These are phyloP conservation scores for Sorex maritimensis DNA, from an alignment of 2,797 vertebrate genomes.

Conservation along the genomic window DNA sequence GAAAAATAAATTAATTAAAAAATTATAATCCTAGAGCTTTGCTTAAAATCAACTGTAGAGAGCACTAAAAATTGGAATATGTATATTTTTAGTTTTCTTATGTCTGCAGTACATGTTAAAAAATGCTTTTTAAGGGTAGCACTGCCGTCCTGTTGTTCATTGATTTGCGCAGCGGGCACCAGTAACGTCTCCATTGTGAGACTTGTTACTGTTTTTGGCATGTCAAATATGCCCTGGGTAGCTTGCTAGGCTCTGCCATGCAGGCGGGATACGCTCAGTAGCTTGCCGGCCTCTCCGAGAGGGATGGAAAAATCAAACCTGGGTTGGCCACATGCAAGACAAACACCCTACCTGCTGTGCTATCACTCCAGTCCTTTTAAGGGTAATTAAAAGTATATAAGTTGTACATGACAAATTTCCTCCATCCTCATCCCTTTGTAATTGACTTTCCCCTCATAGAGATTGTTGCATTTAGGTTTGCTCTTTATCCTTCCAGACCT, in stretches of 20 bases:
- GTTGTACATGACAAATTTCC: neutral
- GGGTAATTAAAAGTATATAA: neutral
- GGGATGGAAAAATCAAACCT: too few species aligned
- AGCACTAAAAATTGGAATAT: neutral
- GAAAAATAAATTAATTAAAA: too few species aligned
- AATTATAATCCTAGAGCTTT: slow-evolving; percentile 20
- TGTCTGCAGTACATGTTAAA: neutral
- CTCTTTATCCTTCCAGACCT: slow-evolving; percentile 24
- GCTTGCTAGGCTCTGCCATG: too few species aligned
- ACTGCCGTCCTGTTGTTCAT: too few species aligned
- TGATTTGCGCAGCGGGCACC: too few species aligned
- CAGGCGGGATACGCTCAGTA: too few species aligned
- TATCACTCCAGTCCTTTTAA: neutral
- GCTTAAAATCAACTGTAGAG: slow-evolving; percentile 11
- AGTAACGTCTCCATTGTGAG: too few species aligned
- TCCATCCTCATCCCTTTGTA: neutral
- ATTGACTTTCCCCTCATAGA: neutral
- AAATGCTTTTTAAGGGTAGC: neutral
- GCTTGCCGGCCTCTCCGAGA: too few species aligned
- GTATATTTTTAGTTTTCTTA: slow-evolving; percentile 39
- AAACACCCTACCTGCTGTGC: too few species aligned
- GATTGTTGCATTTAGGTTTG: neutral
- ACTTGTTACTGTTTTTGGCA: too few species aligned
- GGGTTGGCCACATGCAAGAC: too few species aligned
- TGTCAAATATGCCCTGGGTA: too few species aligned